A percentile compares a stretch with the other conserved stretches of the same genome.
Evolutionary conservation across 2,797 vertebrate species (phyloP).

Genomic region (Pipistrellus pipistrellus): DNA sequence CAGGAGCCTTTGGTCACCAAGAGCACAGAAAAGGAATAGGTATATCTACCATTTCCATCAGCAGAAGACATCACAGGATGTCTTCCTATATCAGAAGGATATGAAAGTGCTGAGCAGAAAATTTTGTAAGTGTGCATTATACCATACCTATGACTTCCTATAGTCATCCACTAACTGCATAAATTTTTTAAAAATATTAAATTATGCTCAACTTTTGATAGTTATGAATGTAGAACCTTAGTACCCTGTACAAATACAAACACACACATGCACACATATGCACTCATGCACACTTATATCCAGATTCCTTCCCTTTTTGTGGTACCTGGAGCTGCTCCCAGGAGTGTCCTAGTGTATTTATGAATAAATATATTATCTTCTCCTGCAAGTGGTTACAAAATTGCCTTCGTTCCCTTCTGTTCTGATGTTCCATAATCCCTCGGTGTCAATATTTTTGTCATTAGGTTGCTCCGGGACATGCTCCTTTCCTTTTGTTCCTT

Average conservation of each 20-base stretch:
- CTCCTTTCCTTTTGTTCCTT: neutral
- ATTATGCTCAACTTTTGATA: neutral
- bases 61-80: neutral
- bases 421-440: neutral
- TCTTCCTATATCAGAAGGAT: neutral
- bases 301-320: neutral
- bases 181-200: neutral
- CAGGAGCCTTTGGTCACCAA: no score
- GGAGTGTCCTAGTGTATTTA: neutral
- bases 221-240: neutral
- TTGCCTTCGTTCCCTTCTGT: neutral
- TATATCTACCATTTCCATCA: neutral
- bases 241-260: fast-evolving
- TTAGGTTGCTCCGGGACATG: neutral
- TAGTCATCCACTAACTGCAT: neutral
- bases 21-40: neutral
- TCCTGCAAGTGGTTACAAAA: neutral
- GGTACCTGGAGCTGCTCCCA: neutral
- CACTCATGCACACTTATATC: neutral
- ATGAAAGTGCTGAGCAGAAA: neutral
- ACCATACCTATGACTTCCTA: neutral
- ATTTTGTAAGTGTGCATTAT: neutral
- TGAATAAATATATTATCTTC: neutral
- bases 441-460: neutral
- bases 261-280: neutral